Evolutionary conservation across 2,113 vertebrate species (phyloP).

Genomic region (Trogon melanurus): DNA sequence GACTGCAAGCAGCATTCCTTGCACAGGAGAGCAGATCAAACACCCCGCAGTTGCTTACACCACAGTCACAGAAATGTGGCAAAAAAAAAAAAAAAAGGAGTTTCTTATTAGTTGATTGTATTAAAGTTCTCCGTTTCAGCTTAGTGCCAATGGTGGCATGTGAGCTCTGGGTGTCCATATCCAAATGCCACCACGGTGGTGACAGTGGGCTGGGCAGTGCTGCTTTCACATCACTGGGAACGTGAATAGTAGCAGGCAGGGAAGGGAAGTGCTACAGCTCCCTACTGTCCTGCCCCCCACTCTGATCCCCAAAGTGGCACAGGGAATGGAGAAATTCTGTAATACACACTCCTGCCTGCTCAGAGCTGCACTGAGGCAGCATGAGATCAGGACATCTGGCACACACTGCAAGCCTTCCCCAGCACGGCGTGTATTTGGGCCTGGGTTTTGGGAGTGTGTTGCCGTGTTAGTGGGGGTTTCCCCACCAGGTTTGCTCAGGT

Average conservation of each 20-base stretch:
- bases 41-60: background rate
- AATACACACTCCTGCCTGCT: background rate
- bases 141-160: background rate
- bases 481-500: background rate
- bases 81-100: background rate
- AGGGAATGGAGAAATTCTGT: background rate
- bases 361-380: background rate
- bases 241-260: background rate
- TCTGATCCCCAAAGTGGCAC: background rate
- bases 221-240: background rate
- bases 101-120: background rate
- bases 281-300: background rate
- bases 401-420: background rate
- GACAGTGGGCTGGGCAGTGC: background rate
- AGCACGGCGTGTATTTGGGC: background rate
- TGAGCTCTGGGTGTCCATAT: background rate
- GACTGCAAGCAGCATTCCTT: background rate
- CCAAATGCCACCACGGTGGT: background rate
- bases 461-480: background rate
- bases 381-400: accelerated
- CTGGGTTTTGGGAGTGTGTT: background rate
- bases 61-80: background rate
- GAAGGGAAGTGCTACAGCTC: background rate
- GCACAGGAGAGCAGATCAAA: background rate
- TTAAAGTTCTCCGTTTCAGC: background rate